Conservation (phyloP, 2,113 vertebrate genomes). For the Callospermophilus lateralis region DNA sequence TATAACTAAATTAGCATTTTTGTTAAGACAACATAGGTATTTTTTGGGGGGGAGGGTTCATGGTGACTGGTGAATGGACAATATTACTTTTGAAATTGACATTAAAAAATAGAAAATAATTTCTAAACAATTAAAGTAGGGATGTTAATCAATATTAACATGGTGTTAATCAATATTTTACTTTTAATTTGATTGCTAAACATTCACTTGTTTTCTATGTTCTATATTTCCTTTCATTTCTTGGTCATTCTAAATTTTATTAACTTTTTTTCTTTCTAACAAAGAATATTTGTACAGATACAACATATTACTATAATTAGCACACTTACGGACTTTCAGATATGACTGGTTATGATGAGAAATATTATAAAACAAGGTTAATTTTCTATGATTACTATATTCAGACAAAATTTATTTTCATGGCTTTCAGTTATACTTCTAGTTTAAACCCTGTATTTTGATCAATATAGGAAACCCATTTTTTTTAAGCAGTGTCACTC, state of each 20-base stretch:
- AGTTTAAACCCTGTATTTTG: neutral
- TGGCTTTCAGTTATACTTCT: neutral
- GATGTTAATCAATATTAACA: too few relatives aligned
- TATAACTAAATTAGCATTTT: neutral
- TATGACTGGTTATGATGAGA: neutral
- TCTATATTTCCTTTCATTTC: neutral
- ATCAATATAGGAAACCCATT: neutral
- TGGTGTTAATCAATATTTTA: neutral
- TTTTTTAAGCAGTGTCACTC: neutral
- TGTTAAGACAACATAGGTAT: rapidly evolving
- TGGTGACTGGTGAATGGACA: neutral
- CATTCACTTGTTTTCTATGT: neutral
- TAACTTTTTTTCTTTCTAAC: neutral
- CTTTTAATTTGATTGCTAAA: neutral
- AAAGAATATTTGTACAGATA: neutral
- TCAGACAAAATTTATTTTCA: neutral
- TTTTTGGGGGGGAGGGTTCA: rapidly evolving
- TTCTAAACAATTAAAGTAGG: neutral
- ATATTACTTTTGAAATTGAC: neutral
- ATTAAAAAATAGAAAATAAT: neutral
- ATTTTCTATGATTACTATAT: neutral
- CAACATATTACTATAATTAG: neutral
- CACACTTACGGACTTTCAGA: neutral
- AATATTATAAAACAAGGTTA: neutral
- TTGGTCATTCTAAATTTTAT: neutral